Percentiles rank a stretch among this genome's conserved stretches.
Conservation (phyloP, 2,888 invertebrate species). For the Hirtodrosophila alboralis region DNA sequence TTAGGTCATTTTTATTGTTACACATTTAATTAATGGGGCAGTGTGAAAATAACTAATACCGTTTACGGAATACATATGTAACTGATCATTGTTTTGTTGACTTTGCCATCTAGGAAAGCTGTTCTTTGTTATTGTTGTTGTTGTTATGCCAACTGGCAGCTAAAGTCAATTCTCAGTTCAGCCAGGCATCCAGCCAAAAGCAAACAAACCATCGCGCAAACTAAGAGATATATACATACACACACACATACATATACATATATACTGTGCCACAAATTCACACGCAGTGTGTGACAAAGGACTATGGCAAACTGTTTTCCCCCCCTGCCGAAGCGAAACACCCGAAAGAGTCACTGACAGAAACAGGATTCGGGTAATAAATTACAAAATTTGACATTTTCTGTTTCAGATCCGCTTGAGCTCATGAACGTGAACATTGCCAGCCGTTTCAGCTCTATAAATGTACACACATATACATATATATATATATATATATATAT, state of each 20-base stretch:
- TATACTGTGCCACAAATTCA: slow-evolving; percentile 63
- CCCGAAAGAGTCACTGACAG: slow-evolving; percentile 81
- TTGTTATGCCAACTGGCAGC: slow-evolving; percentile 69
- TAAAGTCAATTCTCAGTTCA: slow-evolving; percentile 75
- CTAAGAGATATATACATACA: slow-evolving; percentile 47
- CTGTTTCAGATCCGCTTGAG: slow-evolving; percentile 82
- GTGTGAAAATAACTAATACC: slow-evolving; percentile 45
- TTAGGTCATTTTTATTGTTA: background rate
- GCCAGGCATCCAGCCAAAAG: slow-evolving; percentile 54
- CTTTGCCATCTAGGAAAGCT: slow-evolving; percentile 71
- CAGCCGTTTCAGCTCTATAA: slow-evolving; percentile 24
- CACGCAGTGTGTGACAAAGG: slow-evolving; percentile 75
- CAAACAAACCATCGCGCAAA: slow-evolving; percentile 56
- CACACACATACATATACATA: slow-evolving; percentile 17
- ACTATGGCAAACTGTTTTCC: slow-evolving; percentile 36
- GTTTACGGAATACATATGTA: slow-evolving; percentile 48
- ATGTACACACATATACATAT: slow-evolving; percentile 3
- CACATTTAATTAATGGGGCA: slow-evolving; percentile 21
- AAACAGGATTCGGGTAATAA: slow-evolving; percentile 84
- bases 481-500: slow-evolving; percentile 6
- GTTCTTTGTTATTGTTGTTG: slow-evolving; percentile 47
- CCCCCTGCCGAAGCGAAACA: slow-evolving; percentile 54
- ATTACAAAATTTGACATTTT: slow-evolving; percentile 84
- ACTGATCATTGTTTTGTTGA: slow-evolving; percentile 73
- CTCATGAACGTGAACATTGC: slow-evolving; percentile 65